Base-by-base conservation (phyloP, 2,888 invertebrate species). In the Ochlodes sylvanus region DNA sequence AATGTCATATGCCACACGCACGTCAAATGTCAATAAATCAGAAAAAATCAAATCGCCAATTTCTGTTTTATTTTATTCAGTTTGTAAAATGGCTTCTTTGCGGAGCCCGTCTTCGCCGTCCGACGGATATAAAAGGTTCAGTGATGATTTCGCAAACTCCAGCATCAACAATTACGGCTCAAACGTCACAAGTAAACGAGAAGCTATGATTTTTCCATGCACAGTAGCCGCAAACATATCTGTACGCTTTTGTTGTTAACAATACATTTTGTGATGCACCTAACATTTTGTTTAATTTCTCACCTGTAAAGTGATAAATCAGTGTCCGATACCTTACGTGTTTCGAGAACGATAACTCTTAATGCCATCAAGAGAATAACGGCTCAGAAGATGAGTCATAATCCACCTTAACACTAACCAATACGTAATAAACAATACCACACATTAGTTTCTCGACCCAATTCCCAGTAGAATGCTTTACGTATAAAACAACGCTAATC, bases 51-150 rank as follows among this genome's bases (percentile, higher is more conserved):
- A 52, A 52, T 52, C 17, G 14, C 14, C 9, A 27, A n/a, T n/a
- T n/a, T n/a, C n/a, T n/a, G n/a, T n/a, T n/a, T n/a, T n/a, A n/a
- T 21, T 52, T 12, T 12, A 12, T 52, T 52, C 21, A 52, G 52
- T 52, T 91, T 92, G 72, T 80, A 90, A 89, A 90, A 94, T 94
- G 94, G 94, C 94, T 91, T 90, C 94, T 77, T 76, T 92, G 83
- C 86, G 94, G 81, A 94, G 94, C 88, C 92, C 94, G 86, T 94
- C 94, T 80, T 93, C 94, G 81, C 93, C 92, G 83, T 92, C 94
- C 79, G 95, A 95, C 82, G 95, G 95, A 70, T 95, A 95, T 85
- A 94, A 94, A 89, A 92, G 94, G 82, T 95, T 95, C 82, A 94
- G 94, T 87, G 95, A 95, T 87, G 95, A 95, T 87, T 90, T 93